A percentile compares a stretch with the other conserved stretches of the same genome.
These are phyloP conservation scores for Heliconius erato DNA, from an alignment of 2,888 invertebrate species.

Conservation along the genomic window DNA sequence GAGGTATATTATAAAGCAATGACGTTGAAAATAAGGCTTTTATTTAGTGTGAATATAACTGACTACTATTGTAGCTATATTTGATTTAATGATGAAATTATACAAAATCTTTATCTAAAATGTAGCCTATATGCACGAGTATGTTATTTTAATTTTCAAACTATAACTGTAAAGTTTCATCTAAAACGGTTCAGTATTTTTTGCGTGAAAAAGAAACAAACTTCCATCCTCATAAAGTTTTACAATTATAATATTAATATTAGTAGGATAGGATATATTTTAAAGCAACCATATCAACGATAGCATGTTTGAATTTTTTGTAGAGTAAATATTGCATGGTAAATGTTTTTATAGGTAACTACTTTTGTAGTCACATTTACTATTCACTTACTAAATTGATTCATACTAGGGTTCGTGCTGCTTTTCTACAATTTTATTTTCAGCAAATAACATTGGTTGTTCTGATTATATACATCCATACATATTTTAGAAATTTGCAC, in stretches of 20 bases:
- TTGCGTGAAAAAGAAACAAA: too few species aligned
- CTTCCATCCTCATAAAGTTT: too few species aligned
- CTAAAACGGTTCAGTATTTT: too few species aligned
- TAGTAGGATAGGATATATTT: too few species aligned
- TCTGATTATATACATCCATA: neutral
- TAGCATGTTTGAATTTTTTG: neutral
- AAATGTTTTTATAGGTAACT: neutral
- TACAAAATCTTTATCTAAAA: too few species aligned
- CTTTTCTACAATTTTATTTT: neutral
- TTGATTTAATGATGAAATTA: too few species aligned
- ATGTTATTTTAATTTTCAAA: too few species aligned
- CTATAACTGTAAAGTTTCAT: too few species aligned
- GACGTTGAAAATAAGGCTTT: neutral
- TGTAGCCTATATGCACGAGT: too few species aligned
- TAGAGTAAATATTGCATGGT: neutral
- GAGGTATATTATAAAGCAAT: neutral
- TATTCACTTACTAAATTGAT: neutral
- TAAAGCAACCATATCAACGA: too few species aligned
- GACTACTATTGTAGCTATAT: too few species aligned
- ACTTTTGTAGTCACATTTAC: neutral
- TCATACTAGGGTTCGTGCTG: neutral
- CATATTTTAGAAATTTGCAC: neutral
- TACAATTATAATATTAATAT: too few species aligned
- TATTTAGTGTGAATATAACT: neutral
- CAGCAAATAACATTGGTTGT: neutral